These are phyloP conservation scores for Rhinoptilus africanus DNA, from an alignment of 2,113 vertebrate species.

Conservation along the genomic window DNA sequence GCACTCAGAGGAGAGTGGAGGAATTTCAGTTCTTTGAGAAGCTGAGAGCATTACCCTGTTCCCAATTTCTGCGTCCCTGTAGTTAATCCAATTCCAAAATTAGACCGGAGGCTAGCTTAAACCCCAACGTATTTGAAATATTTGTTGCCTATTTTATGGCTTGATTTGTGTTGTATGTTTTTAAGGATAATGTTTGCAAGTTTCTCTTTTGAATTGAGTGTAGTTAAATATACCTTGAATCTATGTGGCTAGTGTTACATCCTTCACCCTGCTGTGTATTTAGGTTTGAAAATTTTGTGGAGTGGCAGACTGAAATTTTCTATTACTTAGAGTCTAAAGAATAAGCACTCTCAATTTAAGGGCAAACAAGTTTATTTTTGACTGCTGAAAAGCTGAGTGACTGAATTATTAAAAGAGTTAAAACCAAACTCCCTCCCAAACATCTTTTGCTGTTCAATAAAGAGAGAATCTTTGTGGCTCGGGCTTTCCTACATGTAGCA, in stretches of 20 bases:
- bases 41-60: neutral
- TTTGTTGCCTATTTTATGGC: neutral
- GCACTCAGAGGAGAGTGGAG: neutral
- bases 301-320: neutral
- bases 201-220: neutral
- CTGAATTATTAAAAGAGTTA: neutral
- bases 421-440: accelerated
- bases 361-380: neutral
- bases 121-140: neutral
- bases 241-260: neutral
- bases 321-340: neutral
- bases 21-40: neutral
- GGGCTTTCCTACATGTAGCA: neutral
- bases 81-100: neutral
- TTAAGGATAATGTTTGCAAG: neutral
- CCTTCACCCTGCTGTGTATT: neutral
- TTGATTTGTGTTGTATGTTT: neutral
- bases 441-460: neutral
- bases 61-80: neutral
- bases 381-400: neutral
- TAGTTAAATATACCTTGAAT: neutral
- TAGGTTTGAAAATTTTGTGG: neutral
- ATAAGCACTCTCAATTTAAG: neutral
- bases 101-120: neutral
- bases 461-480: neutral